Conservation (phyloP, 2,797 vertebrate genomes). For the Coregonus sp. region DNA sequence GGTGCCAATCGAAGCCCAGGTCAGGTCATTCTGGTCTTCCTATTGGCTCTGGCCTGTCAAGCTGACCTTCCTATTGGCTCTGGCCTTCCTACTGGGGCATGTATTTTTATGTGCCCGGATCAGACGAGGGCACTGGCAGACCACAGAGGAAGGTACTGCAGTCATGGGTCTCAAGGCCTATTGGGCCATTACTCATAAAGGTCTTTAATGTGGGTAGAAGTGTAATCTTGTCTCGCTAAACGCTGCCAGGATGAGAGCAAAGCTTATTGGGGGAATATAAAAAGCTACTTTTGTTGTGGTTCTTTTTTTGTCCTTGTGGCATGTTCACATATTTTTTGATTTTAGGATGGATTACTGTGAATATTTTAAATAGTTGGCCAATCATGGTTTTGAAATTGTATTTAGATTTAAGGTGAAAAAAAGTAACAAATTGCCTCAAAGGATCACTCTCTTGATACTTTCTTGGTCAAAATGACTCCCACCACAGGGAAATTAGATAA, state of each 20-base stretch:
- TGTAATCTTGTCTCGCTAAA: neutral
- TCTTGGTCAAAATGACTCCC: neutral
- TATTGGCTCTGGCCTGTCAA: neutral
- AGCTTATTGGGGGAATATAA: neutral
- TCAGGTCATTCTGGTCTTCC: neutral
- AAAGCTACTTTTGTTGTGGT: neutral
- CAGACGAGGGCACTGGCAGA: neutral
- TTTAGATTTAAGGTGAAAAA: neutral
- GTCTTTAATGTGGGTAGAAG: neutral
- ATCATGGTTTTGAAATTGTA: neutral
- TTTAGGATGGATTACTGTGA: neutral
- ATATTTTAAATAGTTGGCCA: neutral
- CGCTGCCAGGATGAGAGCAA: neutral
- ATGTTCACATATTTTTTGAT: constrained; percentile 6
- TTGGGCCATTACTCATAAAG: neutral
- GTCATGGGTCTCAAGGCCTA: neutral
- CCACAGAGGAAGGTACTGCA: neutral
- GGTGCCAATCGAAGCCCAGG: neutral
- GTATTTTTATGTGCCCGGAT: neutral
- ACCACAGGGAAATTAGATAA: neutral
- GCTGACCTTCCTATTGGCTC: neutral
- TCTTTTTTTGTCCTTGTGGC: neutral
- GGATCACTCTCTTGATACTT: neutral
- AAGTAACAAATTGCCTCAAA: neutral
- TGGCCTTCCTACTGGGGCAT: neutral